Base-by-base conservation (phyloP, 2,113 vertebrate species). In the Rhinogobius similis region DNA sequence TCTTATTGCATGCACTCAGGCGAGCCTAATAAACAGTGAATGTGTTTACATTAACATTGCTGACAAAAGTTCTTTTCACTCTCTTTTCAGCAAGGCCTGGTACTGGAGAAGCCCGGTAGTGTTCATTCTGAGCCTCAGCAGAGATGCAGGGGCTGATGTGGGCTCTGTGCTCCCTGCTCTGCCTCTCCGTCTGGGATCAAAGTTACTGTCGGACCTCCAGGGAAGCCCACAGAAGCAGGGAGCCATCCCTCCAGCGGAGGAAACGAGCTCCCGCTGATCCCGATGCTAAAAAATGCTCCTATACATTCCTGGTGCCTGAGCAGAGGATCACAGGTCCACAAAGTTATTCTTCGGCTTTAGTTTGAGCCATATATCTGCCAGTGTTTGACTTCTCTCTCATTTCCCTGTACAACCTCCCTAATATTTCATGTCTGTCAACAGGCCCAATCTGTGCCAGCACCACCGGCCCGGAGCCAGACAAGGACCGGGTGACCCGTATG, bases 401-500 rank as follows among this genome's bases (percentile, higher is more conserved):
- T 50, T 39, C 56, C 62, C 38, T 65, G 64, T 46, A 46, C 70
- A 68, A 70, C 70, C 62, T 26, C 14, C 5, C 71, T 26, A 75
- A 70, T 67, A 29, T 58, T 46, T 70, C 4, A 26, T 18, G n/a
- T 85, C 29, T 68, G 58, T 88, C 73, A 67, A 67, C 79, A 92
- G 97, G 98, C 75, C 98, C 98, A 0, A 97, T 99, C 64, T 99
- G 98, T 0, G 96, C 98, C 68, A 97, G 94, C 52, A 93, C 95
- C 8, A 97, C 95, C 0, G 94, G 88, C 48, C 94, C 95, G 0
- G 91, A 93, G 20, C 70, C 90, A 2, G 94, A 95, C 62, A 96
- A 94, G 72, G 95, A 98, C 0, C 94, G 96, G 79, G 95, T 99
- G 86, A 98, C 96, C 10, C 95, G 94, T 59, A 96, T 98, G 93